Base-by-base conservation (phyloP, 2,113 vertebrate genomes). In the Pelvicachromis taeniatus region DNA sequence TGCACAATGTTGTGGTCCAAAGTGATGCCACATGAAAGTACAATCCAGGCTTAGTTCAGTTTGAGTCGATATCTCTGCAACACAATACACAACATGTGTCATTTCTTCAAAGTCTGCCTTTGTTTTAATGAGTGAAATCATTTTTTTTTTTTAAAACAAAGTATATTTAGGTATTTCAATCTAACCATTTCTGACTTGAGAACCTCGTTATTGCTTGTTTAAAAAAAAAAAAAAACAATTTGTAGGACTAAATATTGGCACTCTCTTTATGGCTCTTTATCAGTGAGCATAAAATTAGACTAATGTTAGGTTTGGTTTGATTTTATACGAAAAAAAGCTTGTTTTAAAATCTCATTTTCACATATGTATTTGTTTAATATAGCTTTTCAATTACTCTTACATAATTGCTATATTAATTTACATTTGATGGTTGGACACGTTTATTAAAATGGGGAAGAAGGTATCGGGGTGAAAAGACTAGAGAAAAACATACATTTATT, bases 151-250 rank as follows among this genome's bases (percentile, higher is more conserved):
- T 65, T 68, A 2, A 68, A 65, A 42, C n/a, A 23, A 68, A 42
- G n/a, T 23, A 42, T 42, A 23, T 23, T 68, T 2, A 0, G 3
- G 38, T 65, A 1, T 9, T 68, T 6, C 42, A 6, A 68, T 40
- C 35, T 21, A 3, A 63, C 10, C 10, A 63, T 63, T 63, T 38
- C 33, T 0, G 59, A 19, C 19, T 63, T 63, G 59, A 38, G 33
- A 63, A 63, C 59, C 59, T 63, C 0, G 6, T 38, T 38, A n/a
- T n/a, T 0, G 1, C 59, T 38, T 38, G 17, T 35, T 63, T 61
- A 9, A 0, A 63, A 63, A 63, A 38, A 63, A 17, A 9, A 0
- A 63, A 63, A 63, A 38, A 63, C 31, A 1, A 4, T 68, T 68
- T 68, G 7, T 40, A 0, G 63, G 2, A 40, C 0, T 40, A 68